Percentiles rank a stretch among this genome's conserved stretches.
Conservation (phyloP, 2,113 vertebrate species). For the Dasyprocta punctata region DNA sequence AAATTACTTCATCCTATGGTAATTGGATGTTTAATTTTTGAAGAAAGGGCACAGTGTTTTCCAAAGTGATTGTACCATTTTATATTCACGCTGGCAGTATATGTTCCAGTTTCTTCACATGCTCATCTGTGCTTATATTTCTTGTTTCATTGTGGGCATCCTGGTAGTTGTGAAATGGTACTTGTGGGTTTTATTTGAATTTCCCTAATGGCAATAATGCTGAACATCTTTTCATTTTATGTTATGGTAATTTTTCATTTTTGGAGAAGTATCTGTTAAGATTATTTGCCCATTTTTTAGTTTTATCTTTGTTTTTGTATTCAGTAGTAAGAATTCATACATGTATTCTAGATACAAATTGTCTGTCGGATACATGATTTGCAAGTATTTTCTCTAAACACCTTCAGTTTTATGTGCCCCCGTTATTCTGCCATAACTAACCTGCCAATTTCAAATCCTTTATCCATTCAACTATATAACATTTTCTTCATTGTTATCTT, state of each 20-base stretch:
- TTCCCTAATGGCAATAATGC: not conserved
- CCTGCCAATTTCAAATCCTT: not conserved
- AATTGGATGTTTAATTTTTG: conserved; percentile 2
- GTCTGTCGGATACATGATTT: not conserved
- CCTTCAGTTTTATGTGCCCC: conserved; percentile 23
- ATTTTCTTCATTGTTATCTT: conserved; percentile 13
- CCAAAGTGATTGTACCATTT: not conserved
- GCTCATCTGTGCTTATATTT: conserved; percentile 1
- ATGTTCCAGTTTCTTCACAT: not conserved
- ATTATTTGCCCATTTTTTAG: not conserved
- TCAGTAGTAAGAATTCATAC: not conserved
- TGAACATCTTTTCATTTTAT: conserved; percentile 31
- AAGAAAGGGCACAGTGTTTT: conserved; percentile 23
- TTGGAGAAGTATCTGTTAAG: conserved; percentile 20
- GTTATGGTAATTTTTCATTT: not conserved
- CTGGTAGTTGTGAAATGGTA: not conserved
- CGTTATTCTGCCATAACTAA: not conserved
- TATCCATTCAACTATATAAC: not conserved
- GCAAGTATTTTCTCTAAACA: conserved; percentile 21
- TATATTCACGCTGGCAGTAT: not conserved
- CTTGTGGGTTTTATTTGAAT: conserved; percentile 9
- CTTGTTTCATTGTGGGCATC: not conserved
- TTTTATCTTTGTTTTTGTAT: not conserved
- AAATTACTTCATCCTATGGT: not conserved
- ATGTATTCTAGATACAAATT: not conserved